Evolutionary conservation across 1,140 invertebrate species (phyloP).

Genomic region (Drosophila parvula): DNA sequence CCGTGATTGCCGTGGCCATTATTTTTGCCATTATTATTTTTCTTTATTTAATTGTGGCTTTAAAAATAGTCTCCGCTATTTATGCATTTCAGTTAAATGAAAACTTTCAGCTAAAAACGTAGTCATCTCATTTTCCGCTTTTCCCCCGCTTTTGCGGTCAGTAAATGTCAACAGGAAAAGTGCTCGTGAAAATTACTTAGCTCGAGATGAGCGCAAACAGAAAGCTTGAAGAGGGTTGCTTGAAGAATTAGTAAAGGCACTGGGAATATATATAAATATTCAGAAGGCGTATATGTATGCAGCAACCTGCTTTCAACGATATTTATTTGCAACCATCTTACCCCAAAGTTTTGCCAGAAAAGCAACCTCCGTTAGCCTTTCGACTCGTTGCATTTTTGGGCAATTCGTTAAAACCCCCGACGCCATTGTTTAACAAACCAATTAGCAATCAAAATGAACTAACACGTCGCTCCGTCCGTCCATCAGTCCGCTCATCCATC

Average conservation of each 20-base stretch:
- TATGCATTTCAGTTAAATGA: neutral
- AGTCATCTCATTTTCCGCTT: slow-evolving; percentile 16
- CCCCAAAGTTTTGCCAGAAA: neutral
- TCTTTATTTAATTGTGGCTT: neutral
- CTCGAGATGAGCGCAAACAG: slow-evolving; percentile 38
- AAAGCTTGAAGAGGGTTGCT: slow-evolving; percentile 13
- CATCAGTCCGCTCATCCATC: slow-evolving; percentile 15
- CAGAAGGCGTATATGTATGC: no score
- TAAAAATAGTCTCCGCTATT: neutral
- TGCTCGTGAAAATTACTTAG: slow-evolving; percentile 47
- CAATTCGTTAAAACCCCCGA: slow-evolving; percentile 80
- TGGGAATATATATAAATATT: no score
- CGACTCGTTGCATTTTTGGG: slow-evolving; percentile 73
- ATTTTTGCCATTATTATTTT: neutral
- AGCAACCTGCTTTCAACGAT: neutral
- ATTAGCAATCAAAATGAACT: slow-evolving; percentile 84
- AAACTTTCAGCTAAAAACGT: neutral
- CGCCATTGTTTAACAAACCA: slow-evolving; percentile 83
- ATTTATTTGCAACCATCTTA: neutral
- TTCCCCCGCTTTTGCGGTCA: slow-evolving; percentile 29
- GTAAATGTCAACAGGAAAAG: slow-evolving; percentile 35
- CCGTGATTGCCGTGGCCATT: neutral
- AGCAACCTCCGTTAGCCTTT: neutral
- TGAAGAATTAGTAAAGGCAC: neutral
- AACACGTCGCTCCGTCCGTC: slow-evolving; percentile 58